Percentiles rank a stretch among this genome's conserved stretches.
phyloP scores from a whole-genome alignment of 2,113 vertebrate genomes.

The Oncorhynchus keta region DNA sequence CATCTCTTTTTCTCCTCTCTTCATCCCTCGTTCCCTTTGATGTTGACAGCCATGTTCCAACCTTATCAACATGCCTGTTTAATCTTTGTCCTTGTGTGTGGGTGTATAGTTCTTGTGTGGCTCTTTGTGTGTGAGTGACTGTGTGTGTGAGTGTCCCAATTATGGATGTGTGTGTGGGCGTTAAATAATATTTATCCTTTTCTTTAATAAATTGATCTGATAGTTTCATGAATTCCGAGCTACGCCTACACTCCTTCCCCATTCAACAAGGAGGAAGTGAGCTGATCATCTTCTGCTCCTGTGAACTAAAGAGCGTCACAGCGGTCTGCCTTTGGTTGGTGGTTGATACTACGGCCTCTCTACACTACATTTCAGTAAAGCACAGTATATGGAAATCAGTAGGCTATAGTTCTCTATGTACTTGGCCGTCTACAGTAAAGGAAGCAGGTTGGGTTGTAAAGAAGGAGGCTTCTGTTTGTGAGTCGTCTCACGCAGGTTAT shows the following conservation, averaged over 20 bases:
- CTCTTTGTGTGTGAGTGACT: slow-evolving; percentile 19
- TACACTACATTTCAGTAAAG: too few species aligned
- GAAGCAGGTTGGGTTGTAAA: slow-evolving; percentile 1
- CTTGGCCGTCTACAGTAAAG: slow-evolving; percentile 19
- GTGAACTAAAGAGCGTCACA: too few species aligned
- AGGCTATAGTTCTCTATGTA: too few species aligned
- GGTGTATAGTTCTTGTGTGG: neutral
- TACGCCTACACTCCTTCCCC: neutral
- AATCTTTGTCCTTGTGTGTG: slow-evolving; percentile 17
- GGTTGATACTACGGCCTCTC: too few species aligned
- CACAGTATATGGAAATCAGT: too few species aligned
- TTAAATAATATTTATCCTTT: neutral
- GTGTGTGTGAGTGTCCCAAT: slow-evolving; percentile 10
- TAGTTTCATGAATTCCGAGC: neutral
- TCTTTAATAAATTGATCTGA: neutral
- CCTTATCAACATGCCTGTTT: slow-evolving; percentile 21
- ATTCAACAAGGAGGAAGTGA: neutral
- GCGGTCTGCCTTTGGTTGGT: too few species aligned
- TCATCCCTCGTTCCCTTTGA: slow-evolving; percentile 38
- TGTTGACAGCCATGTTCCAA: slow-evolving; percentile 37
- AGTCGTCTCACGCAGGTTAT: slow-evolving; percentile 41
- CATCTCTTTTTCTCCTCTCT: neutral
- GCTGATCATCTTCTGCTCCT: neutral
- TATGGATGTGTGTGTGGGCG: slow-evolving; percentile 16
- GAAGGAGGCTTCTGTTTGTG: slow-evolving; percentile 16